Conservation (phyloP, 1,140 invertebrate genomes). For the Cotesia typhae region DNA sequence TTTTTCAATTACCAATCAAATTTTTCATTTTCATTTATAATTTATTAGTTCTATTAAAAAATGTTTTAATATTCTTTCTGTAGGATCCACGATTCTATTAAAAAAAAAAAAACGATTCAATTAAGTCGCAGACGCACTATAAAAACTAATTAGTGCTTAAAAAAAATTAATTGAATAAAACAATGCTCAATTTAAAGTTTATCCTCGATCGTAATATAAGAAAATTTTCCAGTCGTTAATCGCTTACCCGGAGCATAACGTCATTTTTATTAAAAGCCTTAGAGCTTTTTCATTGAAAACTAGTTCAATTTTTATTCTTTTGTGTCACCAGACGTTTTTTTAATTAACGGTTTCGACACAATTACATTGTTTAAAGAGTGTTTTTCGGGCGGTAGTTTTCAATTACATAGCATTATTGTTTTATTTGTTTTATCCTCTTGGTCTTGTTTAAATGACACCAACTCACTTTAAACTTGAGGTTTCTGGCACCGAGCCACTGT, state of each 20-base stretch:
- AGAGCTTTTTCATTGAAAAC: background rate
- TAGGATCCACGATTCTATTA: too few species aligned
- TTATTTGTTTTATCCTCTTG: slow-evolving; percentile 3
- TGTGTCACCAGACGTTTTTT: slow-evolving; percentile 20
- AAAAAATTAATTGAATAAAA: too few species aligned
- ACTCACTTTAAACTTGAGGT: background rate
- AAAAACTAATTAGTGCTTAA: too few species aligned
- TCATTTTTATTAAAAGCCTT: slow-evolving; percentile 3
- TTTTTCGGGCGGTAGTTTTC: background rate
- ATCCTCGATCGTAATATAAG: too few species aligned
- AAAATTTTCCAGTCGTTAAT: background rate
- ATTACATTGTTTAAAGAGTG: slow-evolving; percentile 20
- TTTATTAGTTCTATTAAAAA: too few species aligned
- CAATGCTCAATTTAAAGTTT: too few species aligned
- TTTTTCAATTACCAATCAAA: too few species aligned
- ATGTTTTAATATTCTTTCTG: too few species aligned
- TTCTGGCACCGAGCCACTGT: slow-evolving; percentile 8
- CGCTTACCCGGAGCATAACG: background rate
- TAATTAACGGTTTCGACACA: slow-evolving; percentile 29
- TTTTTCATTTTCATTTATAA: too few species aligned
- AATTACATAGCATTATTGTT: background rate
- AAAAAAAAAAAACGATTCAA: too few species aligned
- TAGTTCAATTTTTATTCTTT: slow-evolving; percentile 13
- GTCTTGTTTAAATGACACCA: slow-evolving; percentile 5
- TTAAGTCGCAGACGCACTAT: too few species aligned